Percentiles rank a stretch among this genome's conserved stretches.
phyloP scores from a whole-genome alignment of 2,113 vertebrate species.

The Cynocephalus volans region DNA sequence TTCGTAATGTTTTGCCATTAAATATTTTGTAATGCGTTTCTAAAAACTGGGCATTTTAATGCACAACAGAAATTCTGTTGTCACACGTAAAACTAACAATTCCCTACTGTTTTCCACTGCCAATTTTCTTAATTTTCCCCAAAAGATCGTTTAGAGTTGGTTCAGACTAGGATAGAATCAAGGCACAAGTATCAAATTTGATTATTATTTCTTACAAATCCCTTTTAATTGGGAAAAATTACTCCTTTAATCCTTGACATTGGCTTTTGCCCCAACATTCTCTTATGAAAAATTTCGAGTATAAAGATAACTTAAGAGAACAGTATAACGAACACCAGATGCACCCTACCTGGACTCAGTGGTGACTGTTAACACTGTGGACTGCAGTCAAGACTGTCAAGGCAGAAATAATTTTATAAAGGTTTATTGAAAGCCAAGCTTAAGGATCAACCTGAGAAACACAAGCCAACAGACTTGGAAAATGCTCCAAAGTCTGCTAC shows the following conservation, averaged over 20 bases:
- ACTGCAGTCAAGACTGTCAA: too few species aligned
- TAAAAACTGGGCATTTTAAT: neutral
- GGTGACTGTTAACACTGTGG: neutral
- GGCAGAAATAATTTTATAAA: too few species aligned
- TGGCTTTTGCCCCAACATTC: neutral
- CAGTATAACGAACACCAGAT: rapidly evolving
- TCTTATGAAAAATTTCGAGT: neutral
- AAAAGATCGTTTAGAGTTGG: neutral
- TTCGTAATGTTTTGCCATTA: neutral
- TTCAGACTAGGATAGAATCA: neutral
- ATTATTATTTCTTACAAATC: neutral
- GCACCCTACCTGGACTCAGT: rapidly evolving
- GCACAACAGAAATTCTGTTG: neutral
- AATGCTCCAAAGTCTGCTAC: too few species aligned
- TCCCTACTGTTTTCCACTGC: neutral
- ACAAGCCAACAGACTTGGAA: too few species aligned
- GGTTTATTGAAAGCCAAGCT: too few species aligned
- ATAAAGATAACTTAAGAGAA: neutral
- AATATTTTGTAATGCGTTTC: neutral
- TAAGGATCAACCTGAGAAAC: too few species aligned
- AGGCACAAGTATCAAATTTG: neutral
- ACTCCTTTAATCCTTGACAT: neutral
- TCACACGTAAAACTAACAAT: neutral
- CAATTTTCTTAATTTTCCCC: neutral
- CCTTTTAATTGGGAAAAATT: neutral